Conservation (phyloP, 1,140 invertebrate species). For the Hyles vespertilio region DNA sequence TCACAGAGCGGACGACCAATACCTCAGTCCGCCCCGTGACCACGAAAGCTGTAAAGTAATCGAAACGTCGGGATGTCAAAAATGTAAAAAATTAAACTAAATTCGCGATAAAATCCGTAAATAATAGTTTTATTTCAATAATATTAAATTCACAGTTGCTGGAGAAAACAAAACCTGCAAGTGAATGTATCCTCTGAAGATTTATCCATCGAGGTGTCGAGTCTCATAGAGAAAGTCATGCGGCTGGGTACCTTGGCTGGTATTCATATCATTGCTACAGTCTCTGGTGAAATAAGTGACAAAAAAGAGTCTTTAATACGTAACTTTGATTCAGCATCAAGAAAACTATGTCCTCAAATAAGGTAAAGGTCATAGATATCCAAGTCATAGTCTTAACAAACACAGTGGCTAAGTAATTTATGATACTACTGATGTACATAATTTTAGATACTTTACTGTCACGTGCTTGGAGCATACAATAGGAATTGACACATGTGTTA, state of each 20-base stretch:
- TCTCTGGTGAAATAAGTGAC: background rate
- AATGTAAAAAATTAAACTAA: too few species aligned
- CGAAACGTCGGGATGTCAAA: too few species aligned
- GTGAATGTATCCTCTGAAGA: constrained; percentile 14
- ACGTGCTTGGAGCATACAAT: constrained; percentile 1
- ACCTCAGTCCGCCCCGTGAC: too few species aligned
- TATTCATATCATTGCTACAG: constrained; percentile 13
- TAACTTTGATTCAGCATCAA: background rate
- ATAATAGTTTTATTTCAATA: too few species aligned
- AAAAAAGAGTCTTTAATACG: background rate
- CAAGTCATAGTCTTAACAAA: background rate
- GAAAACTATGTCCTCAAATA: constrained; percentile 4
- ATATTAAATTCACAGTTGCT: constrained; percentile 11
- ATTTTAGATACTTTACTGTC: constrained; percentile 3
- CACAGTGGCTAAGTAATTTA: background rate
- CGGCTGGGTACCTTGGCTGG: constrained; percentile 12
- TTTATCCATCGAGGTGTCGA: constrained; percentile 6
- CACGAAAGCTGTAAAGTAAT: too few species aligned
- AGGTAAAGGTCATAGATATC: background rate
- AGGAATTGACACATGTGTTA: background rate
- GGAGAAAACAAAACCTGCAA: constrained; percentile 16
- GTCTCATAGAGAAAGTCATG: constrained; percentile 12
- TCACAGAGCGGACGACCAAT: too few species aligned
- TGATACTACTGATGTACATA: background rate
- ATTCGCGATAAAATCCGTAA: too few species aligned